These are phyloP conservation scores for Acanthosoma haemorrhoidale DNA, from an alignment of 2,888 invertebrate species.

Conservation along the genomic window DNA sequence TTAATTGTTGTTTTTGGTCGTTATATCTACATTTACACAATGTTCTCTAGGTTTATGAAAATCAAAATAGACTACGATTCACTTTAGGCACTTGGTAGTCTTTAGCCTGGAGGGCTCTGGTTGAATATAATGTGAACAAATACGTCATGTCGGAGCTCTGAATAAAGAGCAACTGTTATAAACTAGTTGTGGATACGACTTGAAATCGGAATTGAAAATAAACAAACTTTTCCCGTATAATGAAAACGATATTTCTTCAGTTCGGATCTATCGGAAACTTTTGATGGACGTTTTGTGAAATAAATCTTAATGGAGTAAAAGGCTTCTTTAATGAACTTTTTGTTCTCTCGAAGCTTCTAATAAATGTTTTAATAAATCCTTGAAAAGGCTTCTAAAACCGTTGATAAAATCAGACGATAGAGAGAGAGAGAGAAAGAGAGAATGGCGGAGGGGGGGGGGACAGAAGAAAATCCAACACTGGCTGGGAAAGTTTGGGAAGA, in stretches of 20 bases:
- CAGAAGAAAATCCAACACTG: background rate
- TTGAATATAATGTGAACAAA: too few species aligned
- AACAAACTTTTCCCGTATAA: background rate
- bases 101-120: too few species aligned
- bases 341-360: constrained; percentile 1
- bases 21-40: too few species aligned
- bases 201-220: too few species aligned
- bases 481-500: background rate
- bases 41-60: too few species aligned
- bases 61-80: too few species aligned
- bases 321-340: constrained; percentile 12
- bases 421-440: background rate
- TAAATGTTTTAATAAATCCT: constrained; percentile 26
- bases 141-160: too few species aligned
- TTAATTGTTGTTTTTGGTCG: too few species aligned
- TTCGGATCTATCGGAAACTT: background rate
- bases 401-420: constrained; percentile 13
- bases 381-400: background rate
- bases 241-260: background rate
- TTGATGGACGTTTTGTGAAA: constrained; percentile 9
- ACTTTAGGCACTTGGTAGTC: too few species aligned
- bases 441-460: background rate
- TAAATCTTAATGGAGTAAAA: constrained; percentile 19
- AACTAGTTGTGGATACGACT: too few species aligned
- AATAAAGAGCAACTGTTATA: too few species aligned